Evolutionary conservation across 2,888 invertebrate genomes (phyloP), one percentile per base, ranked within the genome.

Genomic region (Melanostoma mellinum): DNA sequence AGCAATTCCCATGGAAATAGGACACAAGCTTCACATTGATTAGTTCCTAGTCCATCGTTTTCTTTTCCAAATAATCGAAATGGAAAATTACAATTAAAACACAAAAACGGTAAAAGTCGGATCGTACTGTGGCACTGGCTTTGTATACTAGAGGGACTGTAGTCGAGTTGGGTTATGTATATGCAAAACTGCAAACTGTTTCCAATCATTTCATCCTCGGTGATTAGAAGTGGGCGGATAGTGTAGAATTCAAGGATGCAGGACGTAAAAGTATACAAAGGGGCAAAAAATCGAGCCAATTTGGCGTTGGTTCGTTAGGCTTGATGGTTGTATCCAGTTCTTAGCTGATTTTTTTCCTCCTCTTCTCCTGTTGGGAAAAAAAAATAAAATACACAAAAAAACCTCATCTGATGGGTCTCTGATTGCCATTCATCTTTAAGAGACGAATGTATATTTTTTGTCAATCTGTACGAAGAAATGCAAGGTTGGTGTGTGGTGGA

Each of bases 71-170:
- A 84, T 84, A 84, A 75, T 84, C 79, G 67, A 84, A 84, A 84
- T 79, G 78, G 84, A 84, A 84, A 84, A 84, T 84, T 75, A 84
- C 79, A 84, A 84, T 84, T 84, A 84, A 84, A 79, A 71, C 44
- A 75, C 71, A 79, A 75, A 79, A 84, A 84, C 60, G 30, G 65
- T 42, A 71, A 35, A 63, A 35, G 58, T 33, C 6, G 35, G 52
- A 69, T 63, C 33, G 6, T 36, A 10, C 10, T 30, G 36, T 55
- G 33, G 4, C n/a, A 2, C 10, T 44, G 5, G 48, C 40, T 8
- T 42, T 56, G 32, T 69, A 33, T 36, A 35, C 35, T 20, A 20
- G 20, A 20, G 20, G 20, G 20, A 44, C 20, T 9, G 9, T 6
- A 48, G 10, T 10, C 48, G 8, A 50, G n/a, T 4, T 35, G 10